These are phyloP conservation scores for Diadophis punctatus DNA, from an alignment of 2,113 vertebrate genomes.

Conservation along the genomic window DNA sequence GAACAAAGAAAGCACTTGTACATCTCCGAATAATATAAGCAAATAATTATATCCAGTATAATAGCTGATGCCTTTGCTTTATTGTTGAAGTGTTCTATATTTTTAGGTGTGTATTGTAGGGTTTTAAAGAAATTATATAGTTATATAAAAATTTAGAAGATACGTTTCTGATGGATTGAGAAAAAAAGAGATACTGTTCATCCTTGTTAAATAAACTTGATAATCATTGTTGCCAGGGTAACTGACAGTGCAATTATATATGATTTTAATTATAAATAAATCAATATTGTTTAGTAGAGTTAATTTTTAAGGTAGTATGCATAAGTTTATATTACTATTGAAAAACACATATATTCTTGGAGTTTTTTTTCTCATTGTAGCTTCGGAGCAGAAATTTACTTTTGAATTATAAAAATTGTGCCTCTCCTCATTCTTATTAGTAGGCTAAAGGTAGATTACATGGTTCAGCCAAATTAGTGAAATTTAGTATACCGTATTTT, in stretches of 20 bases:
- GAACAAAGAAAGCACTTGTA: slow-evolving; percentile 19
- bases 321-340: not conserved
- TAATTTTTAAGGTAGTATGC: not conserved
- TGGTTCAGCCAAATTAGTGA: not conserved
- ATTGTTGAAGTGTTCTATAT: not conserved
- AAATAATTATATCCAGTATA: not conserved
- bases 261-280: not conserved
- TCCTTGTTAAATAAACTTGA: not conserved
- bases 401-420: not conserved
- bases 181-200: not conserved
- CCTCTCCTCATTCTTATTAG: not conserved
- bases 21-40: not conserved
- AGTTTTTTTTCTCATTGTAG: not conserved
- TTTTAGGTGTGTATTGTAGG: not conserved
- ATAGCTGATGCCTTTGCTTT: not conserved
- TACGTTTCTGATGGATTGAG: not conserved
- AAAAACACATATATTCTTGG: not conserved
- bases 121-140: not conserved
- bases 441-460: not conserved
- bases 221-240: not conserved
- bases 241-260: not conserved
- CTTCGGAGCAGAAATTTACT: not conserved
- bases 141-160: not conserved
- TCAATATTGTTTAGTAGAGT: not conserved
- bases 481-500: too few species aligned